Conservation (phyloP, 2,888 invertebrate species). For the Spilosoma lubricipeda region DNA sequence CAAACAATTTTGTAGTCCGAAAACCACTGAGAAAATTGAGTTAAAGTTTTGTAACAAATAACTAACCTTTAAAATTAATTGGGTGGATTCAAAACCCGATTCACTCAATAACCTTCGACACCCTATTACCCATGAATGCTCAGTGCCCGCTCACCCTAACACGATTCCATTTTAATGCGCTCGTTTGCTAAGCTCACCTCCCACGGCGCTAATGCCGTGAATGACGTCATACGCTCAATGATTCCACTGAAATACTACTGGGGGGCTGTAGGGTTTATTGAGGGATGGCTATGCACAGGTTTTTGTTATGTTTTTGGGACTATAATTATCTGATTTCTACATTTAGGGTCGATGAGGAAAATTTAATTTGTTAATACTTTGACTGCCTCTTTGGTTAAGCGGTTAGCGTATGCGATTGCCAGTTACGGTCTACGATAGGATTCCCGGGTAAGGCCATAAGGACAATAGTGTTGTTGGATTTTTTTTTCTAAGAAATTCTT, state of each 20-base stretch:
- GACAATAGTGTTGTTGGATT: no score
- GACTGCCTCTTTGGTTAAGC: no score
- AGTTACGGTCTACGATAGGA: no score
- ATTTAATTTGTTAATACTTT: not conserved
- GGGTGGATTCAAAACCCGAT: conserved; percentile 9
- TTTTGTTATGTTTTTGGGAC: not conserved
- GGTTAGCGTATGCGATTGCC: no score
- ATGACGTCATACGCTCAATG: conserved; percentile 36
- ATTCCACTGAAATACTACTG: conserved; percentile 25
- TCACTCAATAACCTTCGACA: conserved; percentile 18
- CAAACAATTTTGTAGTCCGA: not conserved
- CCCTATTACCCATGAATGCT: conserved; percentile 23
- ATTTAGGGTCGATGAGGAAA: not conserved
- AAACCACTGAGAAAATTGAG: not conserved
- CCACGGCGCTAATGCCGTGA: conserved; percentile 43
- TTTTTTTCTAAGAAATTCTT: no score
- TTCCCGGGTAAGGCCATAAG: no score
- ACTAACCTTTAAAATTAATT: conserved; percentile 10
- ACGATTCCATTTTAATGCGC: conserved; percentile 52
- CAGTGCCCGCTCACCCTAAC: conserved; percentile 36
- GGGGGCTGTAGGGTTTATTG: conserved; percentile 9
- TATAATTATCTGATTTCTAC: not conserved
- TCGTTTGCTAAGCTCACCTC: conserved; percentile 52
- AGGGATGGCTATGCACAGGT: not conserved
- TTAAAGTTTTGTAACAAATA: conserved; percentile 10